Conservation (phyloP, 1,140 invertebrate species). For the Chlorops oryzae region DNA sequence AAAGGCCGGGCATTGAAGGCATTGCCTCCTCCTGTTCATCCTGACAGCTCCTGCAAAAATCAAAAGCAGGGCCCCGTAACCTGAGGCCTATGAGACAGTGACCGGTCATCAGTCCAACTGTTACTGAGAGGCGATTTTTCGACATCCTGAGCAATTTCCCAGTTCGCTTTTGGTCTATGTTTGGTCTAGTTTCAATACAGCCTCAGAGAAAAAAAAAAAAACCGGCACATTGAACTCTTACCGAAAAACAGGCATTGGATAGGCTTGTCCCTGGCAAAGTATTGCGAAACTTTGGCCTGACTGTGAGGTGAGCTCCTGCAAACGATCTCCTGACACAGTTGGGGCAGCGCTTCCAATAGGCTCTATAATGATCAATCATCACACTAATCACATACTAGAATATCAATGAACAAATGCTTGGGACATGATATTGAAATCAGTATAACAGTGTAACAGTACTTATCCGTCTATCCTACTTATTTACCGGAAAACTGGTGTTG, state of each 20-base stretch:
- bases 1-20: too few species aligned
- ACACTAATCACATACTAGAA: not conserved
- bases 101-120: too few species aligned
- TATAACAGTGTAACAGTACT: not conserved
- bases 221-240: too few species aligned
- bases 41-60: too few species aligned
- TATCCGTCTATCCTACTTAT: not conserved
- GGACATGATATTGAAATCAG: not conserved
- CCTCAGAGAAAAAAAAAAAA: too few species aligned
- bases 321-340: constrained; percentile 55
- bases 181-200: too few species aligned
- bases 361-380: constrained; percentile 53
- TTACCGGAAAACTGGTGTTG: constrained; percentile 53
- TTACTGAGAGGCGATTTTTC: too few species aligned
- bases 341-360: constrained; percentile 62
- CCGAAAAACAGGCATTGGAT: constrained; percentile 60
- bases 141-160: too few species aligned
- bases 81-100: too few species aligned
- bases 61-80: too few species aligned
- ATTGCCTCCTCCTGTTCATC: too few species aligned
- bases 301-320: constrained; percentile 50
- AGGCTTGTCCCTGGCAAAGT: constrained; percentile 57
- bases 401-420: not conserved
- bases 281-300: constrained; percentile 49
- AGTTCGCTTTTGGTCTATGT: too few species aligned